Base-by-base conservation (phyloP, 2,888 invertebrate species). In the Caenorhabditis sp. region DNA sequence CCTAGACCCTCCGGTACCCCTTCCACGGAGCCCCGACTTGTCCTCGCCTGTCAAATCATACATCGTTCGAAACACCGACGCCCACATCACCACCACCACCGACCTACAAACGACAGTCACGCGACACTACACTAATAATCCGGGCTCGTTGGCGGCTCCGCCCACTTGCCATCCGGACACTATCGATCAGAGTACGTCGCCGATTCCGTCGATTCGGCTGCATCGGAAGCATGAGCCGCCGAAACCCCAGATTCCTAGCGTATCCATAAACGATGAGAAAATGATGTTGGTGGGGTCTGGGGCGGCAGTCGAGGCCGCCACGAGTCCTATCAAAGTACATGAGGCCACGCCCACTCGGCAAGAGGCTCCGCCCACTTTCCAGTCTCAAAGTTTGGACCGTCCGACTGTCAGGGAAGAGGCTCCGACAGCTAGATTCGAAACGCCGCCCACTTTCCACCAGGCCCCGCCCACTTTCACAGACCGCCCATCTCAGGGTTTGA, bases 121-220 rank as follows among this genome's bases (percentile, higher is more conserved):
- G 16, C 61, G 74, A 38, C 69, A 61, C 16, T 74, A 74, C 31
- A 74, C 58, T 2, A 47, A 63, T 2, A 47, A 63, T 19, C 19
- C 7, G 3, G 49, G 49, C 35, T 12, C 58, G 3, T 59, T 69
- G 35, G 35, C n/a, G n/a, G n/a, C 58, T 2, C 26, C 68, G n/a
- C 68, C 66, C 24, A 35, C 54, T 47, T n/a, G 22, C 1, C 66
- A 68, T 16, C 51, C 51, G 7, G 51, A 77, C 12, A 83, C 72
- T 12, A 79, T 74, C n/a, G 86, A 86, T 54, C 79, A 83, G 7
- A 83, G 83, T 22, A 86, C 86, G 7, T 84, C 83, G 1, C 86
- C 86, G 2, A 86, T 86, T 28, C 86, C 86, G 0, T 56, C 85
- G 16, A 84, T 86, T 49, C 79, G 77, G 5, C 47, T 86, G 47